These are phyloP conservation scores for Drosophila prostipennis DNA, from an alignment of 2,888 invertebrate genomes.

Conservation along the genomic window DNA sequence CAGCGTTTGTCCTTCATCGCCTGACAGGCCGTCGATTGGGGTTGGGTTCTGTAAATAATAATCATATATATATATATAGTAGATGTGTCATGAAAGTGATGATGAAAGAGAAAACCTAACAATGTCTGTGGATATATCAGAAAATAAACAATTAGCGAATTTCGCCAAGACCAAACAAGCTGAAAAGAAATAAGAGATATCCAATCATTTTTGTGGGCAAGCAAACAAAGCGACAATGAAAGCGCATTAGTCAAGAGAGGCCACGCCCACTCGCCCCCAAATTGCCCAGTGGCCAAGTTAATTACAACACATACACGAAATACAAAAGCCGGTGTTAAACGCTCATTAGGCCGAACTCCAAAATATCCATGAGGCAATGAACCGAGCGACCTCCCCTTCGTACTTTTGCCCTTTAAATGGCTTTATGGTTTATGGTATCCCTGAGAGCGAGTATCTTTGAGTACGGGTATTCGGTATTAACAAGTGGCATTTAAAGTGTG, in stretches of 20 bases:
- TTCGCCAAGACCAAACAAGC: constrained; percentile 24
- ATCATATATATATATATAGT: background rate
- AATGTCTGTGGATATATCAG: background rate
- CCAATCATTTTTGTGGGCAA: constrained; percentile 26
- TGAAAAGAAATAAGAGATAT: background rate
- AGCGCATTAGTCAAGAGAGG: constrained; percentile 26
- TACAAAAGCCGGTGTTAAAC: constrained; percentile 28
- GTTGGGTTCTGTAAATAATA: constrained; percentile 88
- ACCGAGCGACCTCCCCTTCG: constrained; percentile 13
- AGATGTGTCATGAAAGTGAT: too few relatives aligned
- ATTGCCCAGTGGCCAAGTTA: constrained; percentile 36
- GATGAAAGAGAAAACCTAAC: background rate
- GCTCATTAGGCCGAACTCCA: constrained; percentile 42
- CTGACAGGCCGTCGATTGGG: constrained; percentile 92
- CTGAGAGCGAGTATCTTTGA: background rate
- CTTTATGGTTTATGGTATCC: background rate
- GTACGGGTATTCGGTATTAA: background rate
- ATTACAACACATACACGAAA: constrained; percentile 30
- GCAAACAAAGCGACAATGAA: constrained; percentile 71
- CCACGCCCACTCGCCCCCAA: constrained; percentile 6
- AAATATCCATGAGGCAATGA: constrained; percentile 32
- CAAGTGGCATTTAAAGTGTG: constrained; percentile 31
- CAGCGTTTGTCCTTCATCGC: constrained; percentile 94
- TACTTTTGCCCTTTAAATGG: constrained; percentile 22
- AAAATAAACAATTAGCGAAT: constrained; percentile 57